A percentile compares a stretch with the other conserved stretches of the same genome.
phyloP scores from a whole-genome alignment of 2,113 vertebrate species.

The Atlantisia rogersi region DNA sequence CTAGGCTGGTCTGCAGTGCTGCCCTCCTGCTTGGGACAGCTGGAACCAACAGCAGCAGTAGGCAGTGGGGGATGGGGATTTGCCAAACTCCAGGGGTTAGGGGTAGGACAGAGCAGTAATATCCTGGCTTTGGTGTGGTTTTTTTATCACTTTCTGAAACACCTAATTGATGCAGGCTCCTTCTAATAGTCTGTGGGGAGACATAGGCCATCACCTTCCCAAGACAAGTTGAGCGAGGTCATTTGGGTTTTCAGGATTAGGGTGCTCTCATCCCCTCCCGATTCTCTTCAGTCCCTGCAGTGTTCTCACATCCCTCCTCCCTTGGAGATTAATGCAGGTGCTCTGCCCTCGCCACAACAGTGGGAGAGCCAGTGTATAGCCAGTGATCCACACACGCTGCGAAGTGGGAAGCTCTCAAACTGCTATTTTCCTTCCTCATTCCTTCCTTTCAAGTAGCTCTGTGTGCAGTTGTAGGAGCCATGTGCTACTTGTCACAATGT shows the following conservation, averaged over 20 bases:
- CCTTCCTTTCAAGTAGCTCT: neutral
- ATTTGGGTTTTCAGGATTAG: neutral
- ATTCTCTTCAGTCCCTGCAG: accelerated
- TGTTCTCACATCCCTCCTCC: accelerated
- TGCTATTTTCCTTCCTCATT: neutral
- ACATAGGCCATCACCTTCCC: neutral
- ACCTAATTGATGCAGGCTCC: neutral
- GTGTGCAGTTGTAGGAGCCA: neutral
- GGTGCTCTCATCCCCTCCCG: neutral
- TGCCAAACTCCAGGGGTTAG: neutral
- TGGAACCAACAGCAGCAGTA: neutral
- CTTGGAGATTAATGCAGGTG: neutral
- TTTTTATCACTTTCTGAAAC: neutral
- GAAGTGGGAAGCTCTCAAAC: neutral
- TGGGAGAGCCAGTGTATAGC: neutral
- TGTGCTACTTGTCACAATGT: neutral
- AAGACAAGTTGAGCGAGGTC: neutral
- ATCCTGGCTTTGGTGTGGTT: neutral
- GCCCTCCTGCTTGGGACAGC: neutral
- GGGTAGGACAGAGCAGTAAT: neutral
- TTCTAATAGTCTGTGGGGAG: neutral
- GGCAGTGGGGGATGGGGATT: neutral
- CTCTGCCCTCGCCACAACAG: neutral
- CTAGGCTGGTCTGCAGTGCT: neutral
- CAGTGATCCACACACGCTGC: neutral